A percentile compares a stretch with the other conserved stretches of the same genome.
Evolutionary conservation across 2,888 invertebrate genomes (phyloP).

Genomic region (Steinernema hermaphroditum): DNA sequence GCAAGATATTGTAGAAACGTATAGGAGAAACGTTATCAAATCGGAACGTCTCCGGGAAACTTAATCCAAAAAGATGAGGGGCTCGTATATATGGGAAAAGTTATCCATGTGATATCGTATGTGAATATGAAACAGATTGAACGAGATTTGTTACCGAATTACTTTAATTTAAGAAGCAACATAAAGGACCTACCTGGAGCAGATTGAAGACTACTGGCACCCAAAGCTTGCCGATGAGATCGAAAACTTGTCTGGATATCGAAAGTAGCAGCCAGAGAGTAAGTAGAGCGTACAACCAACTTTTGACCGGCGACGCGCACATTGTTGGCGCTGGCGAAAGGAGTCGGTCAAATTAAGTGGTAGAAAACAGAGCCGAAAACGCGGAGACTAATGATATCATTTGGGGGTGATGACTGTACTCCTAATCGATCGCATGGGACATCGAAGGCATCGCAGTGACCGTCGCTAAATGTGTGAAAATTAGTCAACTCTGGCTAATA

Average conservation of each 20-base stretch:
- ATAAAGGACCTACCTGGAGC: conserved; percentile 50
- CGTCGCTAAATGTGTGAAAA: conserved; percentile 2
- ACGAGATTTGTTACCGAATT: too few relatives aligned
- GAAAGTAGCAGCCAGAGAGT: conserved; percentile 53
- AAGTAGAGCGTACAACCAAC: conserved; percentile 47
- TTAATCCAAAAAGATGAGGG: too few relatives aligned
- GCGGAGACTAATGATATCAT: conserved; percentile 16
- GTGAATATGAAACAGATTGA: too few relatives aligned
- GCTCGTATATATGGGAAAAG: too few relatives aligned
- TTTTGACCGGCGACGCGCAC: conserved; percentile 33
- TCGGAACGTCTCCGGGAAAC: too few relatives aligned
- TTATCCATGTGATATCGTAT: too few relatives aligned
- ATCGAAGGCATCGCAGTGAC: conserved; percentile 3
- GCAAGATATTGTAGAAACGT: too few relatives aligned
- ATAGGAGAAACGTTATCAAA: too few relatives aligned
- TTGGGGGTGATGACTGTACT: not conserved
- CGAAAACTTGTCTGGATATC: conserved; percentile 52
- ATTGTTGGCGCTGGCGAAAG: conserved; percentile 1
- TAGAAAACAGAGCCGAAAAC: conserved; percentile 7
- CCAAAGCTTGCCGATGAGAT: conserved; percentile 60
- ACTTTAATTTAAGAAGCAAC: too few relatives aligned
- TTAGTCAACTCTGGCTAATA: not conserved
- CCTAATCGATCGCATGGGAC: conserved; percentile 7
- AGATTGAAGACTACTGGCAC: conserved; percentile 56
- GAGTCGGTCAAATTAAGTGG: not conserved